Conservation (phyloP, 2,888 invertebrate species). For the Trileptium ribeirensis region DNA sequence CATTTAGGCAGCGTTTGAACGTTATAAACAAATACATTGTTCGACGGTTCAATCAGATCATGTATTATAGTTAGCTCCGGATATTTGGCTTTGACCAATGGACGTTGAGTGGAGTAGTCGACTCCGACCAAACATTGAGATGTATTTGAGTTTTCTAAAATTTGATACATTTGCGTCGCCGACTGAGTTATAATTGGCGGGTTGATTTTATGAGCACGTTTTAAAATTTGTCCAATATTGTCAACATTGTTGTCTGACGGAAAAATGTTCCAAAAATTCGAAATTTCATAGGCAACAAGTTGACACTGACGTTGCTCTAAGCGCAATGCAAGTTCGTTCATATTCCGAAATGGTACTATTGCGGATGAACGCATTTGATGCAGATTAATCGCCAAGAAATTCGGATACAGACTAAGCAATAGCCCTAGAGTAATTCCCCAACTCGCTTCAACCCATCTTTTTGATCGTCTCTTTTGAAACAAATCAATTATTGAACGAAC, state of each 20-base stretch:
- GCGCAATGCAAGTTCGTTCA: neutral
- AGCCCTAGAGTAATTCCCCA: neutral
- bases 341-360: neutral
- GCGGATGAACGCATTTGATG: neutral
- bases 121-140: neutral
- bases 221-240: neutral
- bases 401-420: neutral
- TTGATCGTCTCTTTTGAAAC: neutral
- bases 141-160: neutral
- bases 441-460: neutral
- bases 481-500: neutral
- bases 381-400: neutral
- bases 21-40: neutral
- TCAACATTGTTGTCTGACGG: neutral
- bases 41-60: neutral
- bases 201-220: neutral
- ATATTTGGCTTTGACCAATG: neutral
- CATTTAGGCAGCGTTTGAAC: neutral
- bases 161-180: neutral
- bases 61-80: neutral
- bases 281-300: neutral
- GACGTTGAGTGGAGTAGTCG: neutral
- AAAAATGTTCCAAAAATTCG: neutral
- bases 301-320: neutral
- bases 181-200: neutral